These are phyloP conservation scores for Pantelozetes paolii DNA, from an alignment of 2,888 invertebrate genomes.

Conservation along the genomic window DNA sequence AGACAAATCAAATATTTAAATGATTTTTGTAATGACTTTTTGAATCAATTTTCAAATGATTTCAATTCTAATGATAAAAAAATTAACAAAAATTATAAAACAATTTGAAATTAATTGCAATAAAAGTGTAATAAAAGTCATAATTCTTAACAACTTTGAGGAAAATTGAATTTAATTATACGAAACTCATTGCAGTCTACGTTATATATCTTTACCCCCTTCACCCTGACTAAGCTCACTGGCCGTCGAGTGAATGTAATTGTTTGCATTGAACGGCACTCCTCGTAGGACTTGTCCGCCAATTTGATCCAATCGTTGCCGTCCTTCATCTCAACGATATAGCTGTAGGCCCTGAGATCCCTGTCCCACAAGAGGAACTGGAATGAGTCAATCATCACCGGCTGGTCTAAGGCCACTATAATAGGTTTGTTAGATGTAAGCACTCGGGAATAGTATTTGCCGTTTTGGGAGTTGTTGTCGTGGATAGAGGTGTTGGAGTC, in stretches of 20 bases:
- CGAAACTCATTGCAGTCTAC: slow-evolving; percentile 35
- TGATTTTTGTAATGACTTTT: no score
- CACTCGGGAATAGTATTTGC: background rate
- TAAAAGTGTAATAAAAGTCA: no score
- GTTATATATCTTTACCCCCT: background rate
- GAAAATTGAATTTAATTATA: slow-evolving; percentile 36
- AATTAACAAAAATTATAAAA: no score
- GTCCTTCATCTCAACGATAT: slow-evolving; percentile 27
- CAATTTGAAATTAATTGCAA: no score
- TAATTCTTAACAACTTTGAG: background rate
- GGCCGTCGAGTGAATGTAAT: slow-evolving; percentile 31
- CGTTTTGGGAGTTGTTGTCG: background rate
- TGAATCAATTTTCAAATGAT: no score
- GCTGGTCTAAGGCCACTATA: slow-evolving; percentile 32
- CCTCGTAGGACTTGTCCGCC: slow-evolving; percentile 18
- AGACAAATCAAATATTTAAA: no score
- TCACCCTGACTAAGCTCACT: slow-evolving; percentile 32
- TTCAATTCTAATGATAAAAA: no score
- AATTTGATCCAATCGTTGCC: slow-evolving; percentile 24
- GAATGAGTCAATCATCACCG: slow-evolving; percentile 36
- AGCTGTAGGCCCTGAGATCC: slow-evolving; percentile 21
- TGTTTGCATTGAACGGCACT: slow-evolving; percentile 20
- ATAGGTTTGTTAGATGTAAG: slow-evolving; percentile 24
- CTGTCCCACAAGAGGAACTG: slow-evolving; percentile 23
- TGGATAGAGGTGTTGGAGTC: background rate